Percentiles rank a stretch among this genome's conserved stretches.
Evolutionary conservation across 2,888 invertebrate genomes (phyloP).

Genomic region (Opisthograptis luteolata): DNA sequence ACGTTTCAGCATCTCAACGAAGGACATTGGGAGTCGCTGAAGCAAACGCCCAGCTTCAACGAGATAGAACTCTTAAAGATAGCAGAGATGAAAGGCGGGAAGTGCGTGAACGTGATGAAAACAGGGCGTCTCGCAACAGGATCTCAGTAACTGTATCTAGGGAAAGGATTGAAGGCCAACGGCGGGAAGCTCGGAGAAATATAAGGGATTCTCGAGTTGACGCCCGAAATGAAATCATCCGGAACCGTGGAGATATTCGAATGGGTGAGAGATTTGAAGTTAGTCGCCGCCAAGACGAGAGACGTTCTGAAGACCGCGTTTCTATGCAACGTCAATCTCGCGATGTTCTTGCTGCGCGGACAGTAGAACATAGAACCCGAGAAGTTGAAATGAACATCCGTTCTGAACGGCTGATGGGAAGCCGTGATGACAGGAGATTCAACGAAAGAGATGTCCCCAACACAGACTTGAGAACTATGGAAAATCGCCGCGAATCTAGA

Average conservation of each 20-base stretch:
- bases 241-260: slow-evolving; percentile 3
- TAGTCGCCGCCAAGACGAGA: slow-evolving; percentile 1
- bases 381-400: not conserved
- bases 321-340: slow-evolving; percentile 1
- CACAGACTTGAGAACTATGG: not conserved
- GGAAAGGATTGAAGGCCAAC: slow-evolving; percentile 16
- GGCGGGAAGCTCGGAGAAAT: slow-evolving; percentile 6
- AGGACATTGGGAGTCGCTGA: not conserved
- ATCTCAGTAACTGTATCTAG: slow-evolving; percentile 3
- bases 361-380: slow-evolving; percentile 8
- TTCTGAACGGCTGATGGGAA: slow-evolving; percentile 7
- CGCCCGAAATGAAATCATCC: slow-evolving; percentile 4
- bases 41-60: slow-evolving; percentile 3
- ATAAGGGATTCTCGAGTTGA: slow-evolving; percentile 9
- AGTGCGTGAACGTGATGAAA: slow-evolving; percentile 5
- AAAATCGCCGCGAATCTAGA: slow-evolving; percentile 15
- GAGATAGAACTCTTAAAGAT: slow-evolving; percentile 8
- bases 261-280: slow-evolving; percentile 7
- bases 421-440: slow-evolving; percentile 13
- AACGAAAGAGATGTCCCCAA: slow-evolving; percentile 8
- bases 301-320: not conserved
- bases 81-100: slow-evolving; percentile 4
- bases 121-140: not conserved
- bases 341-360: not conserved
- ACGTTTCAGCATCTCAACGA: not conserved